Evolutionary conservation across 92 coral and sea anemone genomes (phyloP).

Genomic region (Epizoanthus scotinus): DNA sequence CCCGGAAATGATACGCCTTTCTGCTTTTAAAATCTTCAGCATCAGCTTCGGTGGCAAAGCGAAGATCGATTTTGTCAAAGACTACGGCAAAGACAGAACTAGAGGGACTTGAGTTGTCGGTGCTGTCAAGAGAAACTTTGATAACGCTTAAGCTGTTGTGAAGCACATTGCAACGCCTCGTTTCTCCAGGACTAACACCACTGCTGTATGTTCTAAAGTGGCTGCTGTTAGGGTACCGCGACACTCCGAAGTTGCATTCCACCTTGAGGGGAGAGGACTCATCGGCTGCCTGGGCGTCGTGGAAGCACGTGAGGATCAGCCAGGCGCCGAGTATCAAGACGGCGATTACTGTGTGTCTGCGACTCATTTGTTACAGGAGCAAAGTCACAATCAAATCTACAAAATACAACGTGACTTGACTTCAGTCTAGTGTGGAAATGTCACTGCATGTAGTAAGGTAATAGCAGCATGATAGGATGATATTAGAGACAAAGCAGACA

Average conservation of each 20-base stretch:
- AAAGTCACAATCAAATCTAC: not conserved
- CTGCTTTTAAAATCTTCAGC: no score
- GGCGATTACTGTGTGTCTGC: no score
- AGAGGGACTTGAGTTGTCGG: not conserved
- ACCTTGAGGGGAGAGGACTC: slow-evolving; percentile 47
- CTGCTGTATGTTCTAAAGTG: slow-evolving; percentile 43
- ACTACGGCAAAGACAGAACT: slow-evolving; percentile 57
- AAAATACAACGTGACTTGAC: not conserved
- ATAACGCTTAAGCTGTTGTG: slow-evolving; percentile 45
- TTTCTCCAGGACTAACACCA: slow-evolving; percentile 52
- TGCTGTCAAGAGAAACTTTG: slow-evolving; percentile 43
- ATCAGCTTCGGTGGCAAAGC: no score
- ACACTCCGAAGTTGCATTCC: slow-evolving; percentile 62
- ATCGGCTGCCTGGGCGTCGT: slow-evolving; percentile 12
- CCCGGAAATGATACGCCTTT: no score
- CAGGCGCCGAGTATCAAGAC: not conserved
- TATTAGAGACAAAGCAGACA: no score
- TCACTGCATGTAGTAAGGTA: no score
- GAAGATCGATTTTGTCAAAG: not conserved
- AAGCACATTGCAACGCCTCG: slow-evolving; percentile 50
- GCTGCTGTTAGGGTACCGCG: slow-evolving; percentile 13
- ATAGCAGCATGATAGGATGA: no score
- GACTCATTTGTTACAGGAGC: not conserved
- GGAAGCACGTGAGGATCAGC: not conserved
- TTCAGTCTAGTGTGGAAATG: no score